These are phyloP conservation scores for Ammodramus savannarum DNA, from an alignment of 2,113 vertebrate species.

Conservation along the genomic window DNA sequence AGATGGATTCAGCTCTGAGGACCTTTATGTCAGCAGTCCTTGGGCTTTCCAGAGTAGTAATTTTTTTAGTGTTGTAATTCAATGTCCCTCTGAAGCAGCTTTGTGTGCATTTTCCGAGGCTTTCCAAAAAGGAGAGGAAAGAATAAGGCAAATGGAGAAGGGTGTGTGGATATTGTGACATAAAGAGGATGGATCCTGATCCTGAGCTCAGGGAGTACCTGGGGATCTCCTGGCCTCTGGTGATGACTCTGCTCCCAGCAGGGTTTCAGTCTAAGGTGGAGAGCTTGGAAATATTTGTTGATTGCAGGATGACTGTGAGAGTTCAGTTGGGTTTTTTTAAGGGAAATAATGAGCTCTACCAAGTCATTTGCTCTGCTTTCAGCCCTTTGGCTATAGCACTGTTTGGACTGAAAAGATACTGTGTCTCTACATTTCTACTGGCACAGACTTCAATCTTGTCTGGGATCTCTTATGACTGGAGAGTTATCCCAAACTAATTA, in stretches of 20 bases:
- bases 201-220: not conserved
- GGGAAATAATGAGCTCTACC: not conserved
- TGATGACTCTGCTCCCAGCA: not conserved
- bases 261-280: not conserved
- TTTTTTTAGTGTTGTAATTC: not conserved
- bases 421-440: not conserved
- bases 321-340: not conserved
- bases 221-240: not conserved
- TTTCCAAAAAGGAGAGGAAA: not conserved
- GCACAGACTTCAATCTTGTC: not conserved
- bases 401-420: not conserved
- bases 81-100: not conserved
- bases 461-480: not conserved
- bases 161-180: not conserved
- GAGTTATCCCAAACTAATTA: not conserved
- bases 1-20: constrained; percentile 7
- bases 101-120: not conserved
- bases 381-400: not conserved
- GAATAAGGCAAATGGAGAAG: not conserved
- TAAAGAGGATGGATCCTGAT: not conserved
- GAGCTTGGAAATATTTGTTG: not conserved
- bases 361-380: not conserved
- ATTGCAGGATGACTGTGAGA: not conserved
- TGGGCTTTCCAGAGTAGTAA: not conserved
- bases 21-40: not conserved